Evolutionary conservation across 2,888 invertebrate genomes (phyloP).

Genomic region (Graphium colonna): DNA sequence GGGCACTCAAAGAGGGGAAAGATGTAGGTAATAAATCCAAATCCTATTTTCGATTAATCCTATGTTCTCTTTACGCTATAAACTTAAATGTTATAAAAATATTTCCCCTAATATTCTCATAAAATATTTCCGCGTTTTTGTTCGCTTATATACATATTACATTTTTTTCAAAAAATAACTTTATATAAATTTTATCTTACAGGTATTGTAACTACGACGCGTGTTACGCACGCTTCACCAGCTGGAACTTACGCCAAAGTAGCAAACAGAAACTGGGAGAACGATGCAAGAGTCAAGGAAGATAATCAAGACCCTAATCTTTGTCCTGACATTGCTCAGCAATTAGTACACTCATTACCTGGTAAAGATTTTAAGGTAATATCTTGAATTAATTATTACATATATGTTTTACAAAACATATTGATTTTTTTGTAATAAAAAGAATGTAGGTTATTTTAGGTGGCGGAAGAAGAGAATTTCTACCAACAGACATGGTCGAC

Average conservation of each 20-base stretch:
- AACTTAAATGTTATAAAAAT: too few species aligned
- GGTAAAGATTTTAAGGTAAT: slow-evolving; percentile 83
- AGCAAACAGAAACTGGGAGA: slow-evolving; percentile 86
- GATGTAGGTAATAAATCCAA: too few species aligned
- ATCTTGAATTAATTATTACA: slow-evolving; percentile 17
- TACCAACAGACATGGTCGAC: slow-evolving; percentile 75
- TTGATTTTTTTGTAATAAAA: not conserved
- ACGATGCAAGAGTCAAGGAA: slow-evolving; percentile 76
- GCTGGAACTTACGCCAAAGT: slow-evolving; percentile 81
- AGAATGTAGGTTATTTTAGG: slow-evolving; percentile 82
- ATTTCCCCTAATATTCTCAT: too few species aligned
- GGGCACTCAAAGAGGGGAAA: slow-evolving; percentile 77
- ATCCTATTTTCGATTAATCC: too few species aligned
- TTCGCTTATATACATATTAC: too few species aligned
- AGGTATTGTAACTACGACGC: slow-evolving; percentile 87
- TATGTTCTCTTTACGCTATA: too few species aligned
- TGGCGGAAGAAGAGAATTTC: slow-evolving; percentile 85
- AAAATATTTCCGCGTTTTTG: too few species aligned
- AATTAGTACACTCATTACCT: slow-evolving; percentile 81
- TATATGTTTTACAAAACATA: not conserved
- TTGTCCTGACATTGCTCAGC: slow-evolving; percentile 86
- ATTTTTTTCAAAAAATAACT: too few species aligned
- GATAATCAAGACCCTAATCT: slow-evolving; percentile 54
- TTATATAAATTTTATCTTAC: too few species aligned
- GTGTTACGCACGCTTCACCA: slow-evolving; percentile 89